Percentiles rank a stretch among this genome's conserved stretches.
phyloP scores from a whole-genome alignment of 2,888 invertebrate species.

The Cotesia congregata region DNA sequence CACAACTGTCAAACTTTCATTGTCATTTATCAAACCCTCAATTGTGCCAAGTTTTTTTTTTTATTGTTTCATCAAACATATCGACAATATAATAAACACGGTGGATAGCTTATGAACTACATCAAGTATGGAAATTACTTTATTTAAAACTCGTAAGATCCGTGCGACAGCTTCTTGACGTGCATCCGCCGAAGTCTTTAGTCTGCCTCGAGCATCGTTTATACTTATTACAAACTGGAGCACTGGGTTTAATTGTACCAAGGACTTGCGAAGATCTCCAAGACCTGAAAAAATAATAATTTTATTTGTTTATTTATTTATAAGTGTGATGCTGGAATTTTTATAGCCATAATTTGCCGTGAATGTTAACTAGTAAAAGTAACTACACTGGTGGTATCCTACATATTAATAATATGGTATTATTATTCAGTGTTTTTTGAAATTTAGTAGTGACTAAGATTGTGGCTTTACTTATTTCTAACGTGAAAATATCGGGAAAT shows the following conservation, averaged over 20 bases:
- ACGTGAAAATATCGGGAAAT: too few species aligned
- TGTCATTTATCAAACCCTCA: conserved; percentile 32
- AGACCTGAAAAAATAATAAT: conserved; percentile 55
- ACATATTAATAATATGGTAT: too few species aligned
- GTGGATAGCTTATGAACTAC: too few species aligned
- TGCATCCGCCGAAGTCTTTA: conserved; percentile 57
- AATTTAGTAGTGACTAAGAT: too few species aligned
- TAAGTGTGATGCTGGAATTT: neutral
- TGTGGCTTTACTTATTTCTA: too few species aligned
- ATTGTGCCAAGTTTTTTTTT: conserved; percentile 1
- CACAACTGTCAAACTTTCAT: neutral
- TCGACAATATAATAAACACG: too few species aligned
- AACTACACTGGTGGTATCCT: too few species aligned
- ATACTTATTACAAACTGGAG: conserved; percentile 62
- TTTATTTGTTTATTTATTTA: neutral
- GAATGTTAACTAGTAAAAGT: too few species aligned
- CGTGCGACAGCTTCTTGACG: conserved; percentile 57
- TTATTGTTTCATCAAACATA: neutral
- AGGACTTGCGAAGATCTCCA: conserved; percentile 54
- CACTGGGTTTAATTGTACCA: conserved; percentile 59
- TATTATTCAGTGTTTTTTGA: too few species aligned
- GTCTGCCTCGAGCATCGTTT: conserved; percentile 54
- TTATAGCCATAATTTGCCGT: neutral
- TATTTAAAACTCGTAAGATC: conserved; percentile 55
- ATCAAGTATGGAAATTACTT: conserved; percentile 53